Percentiles rank a stretch among this genome's conserved stretches.
These are phyloP conservation scores for Drosophila austrosaltans DNA, from an alignment of 2,888 invertebrate genomes.

Conservation along the genomic window DNA sequence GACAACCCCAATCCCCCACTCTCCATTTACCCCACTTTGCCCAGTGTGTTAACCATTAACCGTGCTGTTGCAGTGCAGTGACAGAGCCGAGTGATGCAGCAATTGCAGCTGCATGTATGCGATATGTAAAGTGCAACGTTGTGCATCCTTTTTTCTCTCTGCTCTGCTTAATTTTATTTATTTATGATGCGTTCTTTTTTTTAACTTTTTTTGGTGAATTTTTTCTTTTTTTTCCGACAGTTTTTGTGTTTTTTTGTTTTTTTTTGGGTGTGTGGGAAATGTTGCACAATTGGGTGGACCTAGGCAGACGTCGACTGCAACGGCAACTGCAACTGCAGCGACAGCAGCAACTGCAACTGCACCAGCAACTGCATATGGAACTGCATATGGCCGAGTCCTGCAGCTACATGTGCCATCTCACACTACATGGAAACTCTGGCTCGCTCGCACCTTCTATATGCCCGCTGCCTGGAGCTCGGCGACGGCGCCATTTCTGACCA, in stretches of 20 bases:
- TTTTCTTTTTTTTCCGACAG: conserved; percentile 25
- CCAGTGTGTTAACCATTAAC: conserved; percentile 11
- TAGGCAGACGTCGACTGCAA: conserved; percentile 3
- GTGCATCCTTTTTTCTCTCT: conserved; percentile 48
- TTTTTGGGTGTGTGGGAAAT: conserved; percentile 23
- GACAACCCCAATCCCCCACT: conserved; percentile 7
- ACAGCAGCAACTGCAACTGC: conserved; percentile 37
- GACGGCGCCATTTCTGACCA: conserved; percentile 9
- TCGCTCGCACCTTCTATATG: conserved; percentile 40
- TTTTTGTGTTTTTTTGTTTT: conserved; percentile 42
- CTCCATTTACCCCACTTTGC: conserved; percentile 9
- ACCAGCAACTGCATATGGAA: conserved; percentile 19
- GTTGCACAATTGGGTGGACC: conserved; percentile 32
- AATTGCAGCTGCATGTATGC: conserved; percentile 25
- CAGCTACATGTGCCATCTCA: conserved; percentile 54
- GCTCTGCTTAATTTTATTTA: conserved; percentile 78
- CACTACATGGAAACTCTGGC: conserved; percentile 31
- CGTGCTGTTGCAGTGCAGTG: conserved; percentile 18
- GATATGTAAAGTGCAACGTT: conserved; percentile 61
- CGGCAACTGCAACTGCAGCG: conserved; percentile 14
- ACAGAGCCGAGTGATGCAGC: background rate
- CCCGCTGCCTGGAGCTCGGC: conserved; percentile 24
- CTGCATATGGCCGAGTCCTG: conserved; percentile 29
- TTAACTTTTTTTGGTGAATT: conserved; percentile 41
- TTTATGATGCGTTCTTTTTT: conserved; percentile 60